Base-by-base conservation (phyloP, 2,113 vertebrate genomes). In the Alexandromys fortis region DNA sequence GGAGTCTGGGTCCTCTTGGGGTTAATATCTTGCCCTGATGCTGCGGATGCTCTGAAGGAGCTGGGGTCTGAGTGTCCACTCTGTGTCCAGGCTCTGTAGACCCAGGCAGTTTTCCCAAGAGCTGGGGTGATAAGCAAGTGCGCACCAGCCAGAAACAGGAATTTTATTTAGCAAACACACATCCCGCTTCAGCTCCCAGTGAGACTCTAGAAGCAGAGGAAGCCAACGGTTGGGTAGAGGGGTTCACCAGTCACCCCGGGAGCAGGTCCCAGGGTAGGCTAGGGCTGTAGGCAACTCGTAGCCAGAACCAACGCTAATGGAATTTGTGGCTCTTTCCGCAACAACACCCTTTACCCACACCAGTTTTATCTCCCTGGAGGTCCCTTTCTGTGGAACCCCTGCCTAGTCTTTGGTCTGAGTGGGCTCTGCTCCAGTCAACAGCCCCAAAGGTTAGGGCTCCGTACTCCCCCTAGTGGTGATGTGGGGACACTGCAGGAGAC, bases 171-270 rank as follows among this genome's bases (percentile, higher is more conserved):
- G 67, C 89, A 72, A 81, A 30, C 3, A 1, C 33, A 5, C 0
- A 3, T 10, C 16, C 10, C 5, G 35, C 2, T 21, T 22, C 7
- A 2, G n/a, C 67, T 35, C 13, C 3, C 2, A 1, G 0, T 2
- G 12, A 52, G 26, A 4, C 24, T 24, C 4, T 26, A 0, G 13
- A 19, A 19, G 33, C 30, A 65, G 33, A 68, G 47, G 47, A 72
- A 22, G 28, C 21, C 8, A 2, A 70, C 19, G 10, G 38, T 3
- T 12, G 1, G 16, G 35, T 30, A 7, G 1, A 0, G 21, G 33
- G 47, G 17, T 21, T 58, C 16, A 13, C 58, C 61, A 16, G 28
- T 16, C 82, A 14, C 7, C 72, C 47, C 72, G 55, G 67, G 35
- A 38, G n/a, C 8, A 58, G 77, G 67, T 47, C 49, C 42, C 30